Base-by-base conservation (phyloP, 2,797 vertebrate species). In the Oreochromis mossambicus region DNA sequence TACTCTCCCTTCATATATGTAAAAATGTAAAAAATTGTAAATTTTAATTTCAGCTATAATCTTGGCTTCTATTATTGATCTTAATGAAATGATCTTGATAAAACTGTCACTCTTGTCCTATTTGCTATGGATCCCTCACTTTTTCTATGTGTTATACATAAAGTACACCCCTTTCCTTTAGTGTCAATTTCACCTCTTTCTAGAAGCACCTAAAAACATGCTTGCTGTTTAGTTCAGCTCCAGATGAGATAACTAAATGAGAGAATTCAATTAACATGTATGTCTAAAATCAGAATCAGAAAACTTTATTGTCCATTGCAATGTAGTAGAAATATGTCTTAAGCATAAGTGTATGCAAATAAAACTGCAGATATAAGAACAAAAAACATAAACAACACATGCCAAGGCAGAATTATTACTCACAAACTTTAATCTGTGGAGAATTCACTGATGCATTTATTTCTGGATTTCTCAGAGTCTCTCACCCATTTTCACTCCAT, bases 391-490 rank as follows among this genome's bases (percentile, higher is more conserved):
- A 66, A 21, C 61, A 66, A 66, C 61, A 41, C 34, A 66, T 66
- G 14, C 34, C 7, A 41, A 2, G n/a, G 34, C 1, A 24, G 38
- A 43, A 68, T 43, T 43, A 68, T 41, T 24, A 68, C 63, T 43
- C 63, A 43, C 63, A 70, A 15, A 70, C 13, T 14, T 70, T 6
- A 26, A 70, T 13, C 38, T 70, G 63, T 70, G 63, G 63, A 43
- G 14, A 17, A 43, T 43, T 70, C 12, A 68, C 36, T 21, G n/a
- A n/a, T 68, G 36, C 36, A 7, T 68, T 0, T 66, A 41, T 66
- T 66, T 66, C 19, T 38, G 34, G 34, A 66, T 66, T 66, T 66
- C 61, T 66, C 61, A 66, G 61, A 36, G 58, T 38, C 34, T 36
- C 34, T 66, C 61, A 21, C 12, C 17, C 3, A 21, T 38, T 66